A percentile compares a stretch with the other conserved stretches of the same genome.
These are phyloP conservation scores for Hippopotamus amphibius DNA, from an alignment of 2,113 vertebrate species.

Conservation along the genomic window DNA sequence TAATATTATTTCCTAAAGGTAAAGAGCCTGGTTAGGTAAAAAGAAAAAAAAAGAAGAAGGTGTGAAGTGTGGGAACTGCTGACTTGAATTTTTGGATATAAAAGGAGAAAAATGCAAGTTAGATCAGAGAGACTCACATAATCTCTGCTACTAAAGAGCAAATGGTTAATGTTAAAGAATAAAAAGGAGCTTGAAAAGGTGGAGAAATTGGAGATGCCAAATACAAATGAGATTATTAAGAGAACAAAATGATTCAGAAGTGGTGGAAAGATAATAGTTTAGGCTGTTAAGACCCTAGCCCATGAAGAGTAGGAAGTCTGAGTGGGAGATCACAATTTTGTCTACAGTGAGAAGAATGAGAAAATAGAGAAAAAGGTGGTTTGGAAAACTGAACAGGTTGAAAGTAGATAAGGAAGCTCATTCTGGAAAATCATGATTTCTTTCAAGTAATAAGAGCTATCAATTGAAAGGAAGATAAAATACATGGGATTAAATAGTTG, in stretches of 20 bases:
- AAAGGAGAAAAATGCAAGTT: slow-evolving; percentile 11
- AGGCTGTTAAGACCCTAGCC: not conserved
- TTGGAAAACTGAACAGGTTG: not conserved
- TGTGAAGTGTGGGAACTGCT: not conserved
- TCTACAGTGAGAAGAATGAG: not conserved
- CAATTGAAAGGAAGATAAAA: slow-evolving; percentile 1
- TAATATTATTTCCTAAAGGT: not conserved
- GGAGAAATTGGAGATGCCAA: not conserved
- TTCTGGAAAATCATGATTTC: not conserved
- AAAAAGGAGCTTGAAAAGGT: not conserved
- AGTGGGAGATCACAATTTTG: not conserved
- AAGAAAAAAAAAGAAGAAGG: not conserved
- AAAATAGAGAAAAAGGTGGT: not conserved
- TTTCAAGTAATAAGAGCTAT: not conserved
- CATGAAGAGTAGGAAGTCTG: not conserved
- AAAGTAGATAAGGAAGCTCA: not conserved
- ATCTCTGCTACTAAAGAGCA: not conserved
- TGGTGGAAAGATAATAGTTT: not conserved
- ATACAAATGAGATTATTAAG: not conserved
- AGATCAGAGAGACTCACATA: not conserved
- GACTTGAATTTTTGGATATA: not conserved
- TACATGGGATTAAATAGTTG: not conserved
- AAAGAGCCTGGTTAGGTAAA: not conserved
- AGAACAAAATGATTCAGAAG: not conserved
- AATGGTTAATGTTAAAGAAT: not conserved